Percentiles rank a stretch among this genome's conserved stretches.
These are phyloP conservation scores for Clytia hemisphaerica DNA, from an alignment of 30 jellyfish, hydroid and myxozoan species.

Conservation along the genomic window DNA sequence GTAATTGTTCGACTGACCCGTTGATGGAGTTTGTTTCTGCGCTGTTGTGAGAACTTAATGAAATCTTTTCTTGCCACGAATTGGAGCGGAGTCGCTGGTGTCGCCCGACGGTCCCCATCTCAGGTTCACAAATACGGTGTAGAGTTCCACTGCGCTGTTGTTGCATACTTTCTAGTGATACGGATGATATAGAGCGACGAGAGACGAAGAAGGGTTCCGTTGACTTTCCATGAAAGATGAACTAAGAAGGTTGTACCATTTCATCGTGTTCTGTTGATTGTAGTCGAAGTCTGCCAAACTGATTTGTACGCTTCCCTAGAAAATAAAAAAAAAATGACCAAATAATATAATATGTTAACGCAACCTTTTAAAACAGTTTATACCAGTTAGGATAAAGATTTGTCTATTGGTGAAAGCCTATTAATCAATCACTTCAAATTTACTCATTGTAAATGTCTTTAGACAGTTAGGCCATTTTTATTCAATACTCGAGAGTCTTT, in stretches of 20 bases:
- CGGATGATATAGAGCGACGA: constrained; percentile 55
- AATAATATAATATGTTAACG: background rate
- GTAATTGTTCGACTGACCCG: constrained; percentile 30
- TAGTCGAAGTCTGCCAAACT: constrained; percentile 54
- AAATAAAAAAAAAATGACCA: no score
- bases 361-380: background rate
- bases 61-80: constrained; percentile 32
- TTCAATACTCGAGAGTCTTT: no score
- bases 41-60: background rate
- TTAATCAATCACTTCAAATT: no score
- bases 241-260: constrained; percentile 79
- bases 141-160: constrained; percentile 7
- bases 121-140: constrained; percentile 6
- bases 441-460: no score
- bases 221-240: constrained; percentile 25
- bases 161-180: constrained; percentile 31
- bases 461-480: no score
- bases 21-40: background rate
- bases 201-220: constrained; percentile 13
- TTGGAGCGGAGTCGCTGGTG: constrained; percentile 23
- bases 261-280: constrained; percentile 61
- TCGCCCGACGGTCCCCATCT: background rate
- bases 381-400: no score
- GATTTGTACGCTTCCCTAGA: constrained; percentile 61
- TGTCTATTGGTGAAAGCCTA: no score